Evolutionary conservation across 2,888 invertebrate species (phyloP).

Genomic region (Torymus texanus): DNA sequence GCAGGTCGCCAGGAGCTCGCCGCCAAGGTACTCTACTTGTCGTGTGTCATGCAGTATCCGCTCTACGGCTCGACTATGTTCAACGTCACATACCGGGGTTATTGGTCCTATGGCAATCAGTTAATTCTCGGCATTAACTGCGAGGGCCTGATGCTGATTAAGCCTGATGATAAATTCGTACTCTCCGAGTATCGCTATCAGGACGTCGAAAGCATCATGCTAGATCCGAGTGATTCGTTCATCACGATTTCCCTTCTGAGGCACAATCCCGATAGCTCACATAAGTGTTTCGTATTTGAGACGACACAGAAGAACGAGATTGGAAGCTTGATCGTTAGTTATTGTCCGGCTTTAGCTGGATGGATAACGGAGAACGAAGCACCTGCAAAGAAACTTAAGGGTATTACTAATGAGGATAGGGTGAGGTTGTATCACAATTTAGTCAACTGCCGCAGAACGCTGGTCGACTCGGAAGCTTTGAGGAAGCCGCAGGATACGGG

Average conservation of each 20-base stretch:
- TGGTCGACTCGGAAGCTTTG: constrained; percentile 89
- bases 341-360: constrained; percentile 89
- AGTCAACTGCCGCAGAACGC: constrained; percentile 86
- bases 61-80: constrained; percentile 91
- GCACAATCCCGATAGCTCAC: constrained; percentile 80
- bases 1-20: constrained; percentile 93
- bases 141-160: constrained; percentile 93
- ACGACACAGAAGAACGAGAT: constrained; percentile 93
- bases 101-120: constrained; percentile 90
- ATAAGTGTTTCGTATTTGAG: constrained; percentile 95
- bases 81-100: constrained; percentile 93
- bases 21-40: constrained; percentile 93
- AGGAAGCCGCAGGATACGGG: constrained; percentile 89
- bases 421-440: constrained; percentile 91
- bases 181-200: constrained; percentile 92
- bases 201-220: constrained; percentile 92
- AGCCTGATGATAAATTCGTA: constrained; percentile 93
- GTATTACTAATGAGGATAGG: constrained; percentile 91
- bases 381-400: constrained; percentile 79
- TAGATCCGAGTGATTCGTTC: constrained; percentile 94
- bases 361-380: constrained; percentile 87
- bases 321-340: constrained; percentile 93
- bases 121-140: constrained; percentile 89
- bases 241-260: constrained; percentile 91
- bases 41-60: constrained; percentile 97